Evolutionary conservation across 2,113 vertebrate species (phyloP), one percentile per base, ranked within the genome.

Genomic region (Chiloscyllium plagiosum): DNA sequence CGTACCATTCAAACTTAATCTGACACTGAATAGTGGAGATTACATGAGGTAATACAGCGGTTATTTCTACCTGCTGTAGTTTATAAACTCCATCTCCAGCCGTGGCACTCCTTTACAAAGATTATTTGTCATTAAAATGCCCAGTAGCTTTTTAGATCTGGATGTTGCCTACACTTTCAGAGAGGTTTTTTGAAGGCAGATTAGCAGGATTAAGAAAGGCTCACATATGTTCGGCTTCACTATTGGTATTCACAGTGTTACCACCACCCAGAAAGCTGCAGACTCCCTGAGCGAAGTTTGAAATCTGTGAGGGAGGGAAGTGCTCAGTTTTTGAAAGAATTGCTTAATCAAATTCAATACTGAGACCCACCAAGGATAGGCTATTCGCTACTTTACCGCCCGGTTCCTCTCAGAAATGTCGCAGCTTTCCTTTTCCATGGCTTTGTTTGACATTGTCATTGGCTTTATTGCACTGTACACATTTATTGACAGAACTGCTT

Each of bases 151-250:
- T 97, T 96, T 94, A 97, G 98, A 98, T 98, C 97, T 97, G 97
- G 97, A 98, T 98, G 98, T 98, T 98, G 97, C 97, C 98, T 98
- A 97, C 97, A 98, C 98, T 98, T 98, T 97, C 97, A 98, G 98
- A 98, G 98, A 97, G 97, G 97, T 97, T 98, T 98, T 98, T 97
- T 98, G 98, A 98, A 98, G 98, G 97, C 97, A 99, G 98, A 99
- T 99, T 99, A 99, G 98, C 98, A 98, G 98, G 99, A 99, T 99
- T 99, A 99, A 98, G 98, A 98, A 98, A 98, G 98, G 98, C 98
- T 98, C 98, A 98, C 99, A 99, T 99, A 99, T 99, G 99, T 98
- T 99, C 98, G 97, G 98, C 97, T 97, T 98, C 98, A 98, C 98
- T 98, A 98, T 98, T 98, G 98, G 98, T 98, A 98, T 99, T 99